Conservation (phyloP, 35 echinoderm and acorn worm genomes). For the Eucidaris tribuloides region DNA sequence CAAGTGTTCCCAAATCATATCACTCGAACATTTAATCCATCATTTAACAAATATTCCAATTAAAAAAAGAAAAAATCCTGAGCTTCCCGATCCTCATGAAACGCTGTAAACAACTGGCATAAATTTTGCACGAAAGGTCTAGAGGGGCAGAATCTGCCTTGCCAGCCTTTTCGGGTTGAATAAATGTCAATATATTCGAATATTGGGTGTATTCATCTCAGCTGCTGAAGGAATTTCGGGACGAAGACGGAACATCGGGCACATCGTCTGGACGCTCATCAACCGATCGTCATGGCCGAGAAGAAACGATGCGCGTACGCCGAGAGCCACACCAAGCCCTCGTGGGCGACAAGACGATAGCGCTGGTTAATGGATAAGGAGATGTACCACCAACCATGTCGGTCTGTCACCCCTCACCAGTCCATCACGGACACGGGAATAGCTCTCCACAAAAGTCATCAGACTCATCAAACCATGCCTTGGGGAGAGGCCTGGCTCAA, state of each 20-base stretch:
- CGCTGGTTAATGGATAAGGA: conserved; percentile 99
- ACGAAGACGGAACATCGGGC: conserved; percentile 93
- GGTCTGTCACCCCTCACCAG: conserved; percentile 40
- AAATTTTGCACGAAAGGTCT: too few species aligned
- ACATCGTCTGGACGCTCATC: conserved; percentile 83
- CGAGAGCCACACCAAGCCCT: conserved; percentile 93
- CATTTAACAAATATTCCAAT: too few species aligned
- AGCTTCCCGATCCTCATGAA: too few species aligned
- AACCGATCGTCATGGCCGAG: conserved; percentile 94
- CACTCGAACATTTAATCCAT: too few species aligned
- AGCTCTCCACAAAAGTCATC: conserved; percentile 89
- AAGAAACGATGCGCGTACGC: conserved; percentile 87
- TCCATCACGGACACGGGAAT: conserved; percentile 73
- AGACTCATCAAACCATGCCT: conserved; percentile 75
- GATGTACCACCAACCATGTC: conserved; percentile 99
- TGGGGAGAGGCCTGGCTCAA: conserved; percentile 98
- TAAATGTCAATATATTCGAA: too few species aligned
- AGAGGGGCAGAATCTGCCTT: too few species aligned
- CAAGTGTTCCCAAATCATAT: too few species aligned
- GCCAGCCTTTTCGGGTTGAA: too few species aligned
- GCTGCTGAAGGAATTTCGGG: conserved; percentile 83
- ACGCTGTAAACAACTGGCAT: too few species aligned
- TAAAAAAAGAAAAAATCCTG: too few species aligned
- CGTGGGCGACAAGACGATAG: conserved; percentile 93
- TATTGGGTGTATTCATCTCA: too few species aligned